These are phyloP conservation scores for Corbicula japonica DNA, from an alignment of 2,888 invertebrate genomes.

Conservation along the genomic window DNA sequence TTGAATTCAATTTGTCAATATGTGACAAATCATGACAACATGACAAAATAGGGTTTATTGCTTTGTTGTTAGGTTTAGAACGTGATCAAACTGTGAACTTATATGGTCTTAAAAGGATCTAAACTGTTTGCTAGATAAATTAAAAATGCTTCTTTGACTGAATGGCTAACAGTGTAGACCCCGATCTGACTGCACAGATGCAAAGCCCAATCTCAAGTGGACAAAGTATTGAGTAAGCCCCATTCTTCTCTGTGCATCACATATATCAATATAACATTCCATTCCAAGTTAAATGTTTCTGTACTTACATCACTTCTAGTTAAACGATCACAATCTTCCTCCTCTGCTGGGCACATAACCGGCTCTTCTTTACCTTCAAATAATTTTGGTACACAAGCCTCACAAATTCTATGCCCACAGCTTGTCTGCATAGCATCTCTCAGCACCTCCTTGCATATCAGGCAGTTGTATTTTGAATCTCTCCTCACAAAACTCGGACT, in stretches of 20 bases:
- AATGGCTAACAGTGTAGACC: too few species aligned
- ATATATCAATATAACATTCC: background rate
- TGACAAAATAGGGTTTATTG: too few species aligned
- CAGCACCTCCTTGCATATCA: constrained; percentile 55
- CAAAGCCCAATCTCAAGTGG: background rate
- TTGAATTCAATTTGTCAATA: too few species aligned
- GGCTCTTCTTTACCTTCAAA: constrained; percentile 48
- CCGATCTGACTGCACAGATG: too few species aligned
- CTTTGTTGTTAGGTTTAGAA: too few species aligned
- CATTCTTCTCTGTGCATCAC: background rate
- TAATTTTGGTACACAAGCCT: constrained; percentile 54
- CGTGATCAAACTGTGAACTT: too few species aligned
- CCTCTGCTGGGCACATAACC: constrained; percentile 71
- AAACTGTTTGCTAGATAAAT: too few species aligned
- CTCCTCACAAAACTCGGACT: constrained; percentile 57
- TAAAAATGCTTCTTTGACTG: too few species aligned
- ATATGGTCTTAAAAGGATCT: too few species aligned
- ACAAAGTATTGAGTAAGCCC: background rate
- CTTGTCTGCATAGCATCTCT: constrained; percentile 68
- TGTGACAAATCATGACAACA: too few species aligned
- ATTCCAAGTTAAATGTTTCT: background rate
- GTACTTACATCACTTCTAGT: constrained; percentile 61
- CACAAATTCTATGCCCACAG: constrained; percentile 75
- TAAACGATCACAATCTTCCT: constrained; percentile 71
- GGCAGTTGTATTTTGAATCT: constrained; percentile 53